Percentiles rank a stretch among this genome's conserved stretches.
These are phyloP conservation scores for Pediacus dermestoides DNA, from an alignment of 2,888 invertebrate species.

Conservation along the genomic window DNA sequence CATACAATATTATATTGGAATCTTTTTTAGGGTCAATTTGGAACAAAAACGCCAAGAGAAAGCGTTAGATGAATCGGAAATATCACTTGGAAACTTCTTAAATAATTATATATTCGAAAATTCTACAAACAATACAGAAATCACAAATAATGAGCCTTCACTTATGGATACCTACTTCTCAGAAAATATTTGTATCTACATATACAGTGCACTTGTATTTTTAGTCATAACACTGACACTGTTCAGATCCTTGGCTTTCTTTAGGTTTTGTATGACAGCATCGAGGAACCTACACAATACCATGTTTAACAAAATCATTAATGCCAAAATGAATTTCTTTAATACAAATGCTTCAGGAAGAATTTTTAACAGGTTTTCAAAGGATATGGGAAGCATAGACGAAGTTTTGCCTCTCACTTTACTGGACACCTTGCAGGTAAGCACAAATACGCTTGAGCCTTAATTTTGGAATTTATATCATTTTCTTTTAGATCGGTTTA, in stretches of 20 bases:
- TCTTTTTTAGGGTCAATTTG: slow-evolving; percentile 40
- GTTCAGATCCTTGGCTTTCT: slow-evolving; percentile 54
- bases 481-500: slow-evolving; percentile 55
- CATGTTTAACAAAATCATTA: slow-evolving; percentile 56
- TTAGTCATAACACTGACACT: slow-evolving; percentile 49
- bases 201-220: slow-evolving; percentile 32
- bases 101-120: too few species aligned
- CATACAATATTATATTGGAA: too few species aligned
- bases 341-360: slow-evolving; percentile 63
- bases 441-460: too few species aligned
- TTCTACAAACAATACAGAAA: too few species aligned
- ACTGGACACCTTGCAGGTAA: slow-evolving; percentile 52
- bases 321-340: slow-evolving; percentile 66
- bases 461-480: neutral
- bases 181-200: slow-evolving; percentile 46
- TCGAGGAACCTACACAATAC: slow-evolving; percentile 56
- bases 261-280: slow-evolving; percentile 52
- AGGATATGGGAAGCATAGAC: slow-evolving; percentile 63
- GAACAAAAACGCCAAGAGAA: slow-evolving; percentile 25
- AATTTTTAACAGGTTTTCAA: slow-evolving; percentile 69
- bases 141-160: too few species aligned
- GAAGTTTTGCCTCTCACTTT: slow-evolving; percentile 53
- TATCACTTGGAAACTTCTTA: too few species aligned
- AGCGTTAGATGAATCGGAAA: slow-evolving; percentile 12
- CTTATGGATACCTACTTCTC: too few species aligned